A percentile compares a stretch with the other conserved stretches of the same genome.
Conservation (phyloP, 2,888 invertebrate species). For the Lamellibrachia columna region DNA sequence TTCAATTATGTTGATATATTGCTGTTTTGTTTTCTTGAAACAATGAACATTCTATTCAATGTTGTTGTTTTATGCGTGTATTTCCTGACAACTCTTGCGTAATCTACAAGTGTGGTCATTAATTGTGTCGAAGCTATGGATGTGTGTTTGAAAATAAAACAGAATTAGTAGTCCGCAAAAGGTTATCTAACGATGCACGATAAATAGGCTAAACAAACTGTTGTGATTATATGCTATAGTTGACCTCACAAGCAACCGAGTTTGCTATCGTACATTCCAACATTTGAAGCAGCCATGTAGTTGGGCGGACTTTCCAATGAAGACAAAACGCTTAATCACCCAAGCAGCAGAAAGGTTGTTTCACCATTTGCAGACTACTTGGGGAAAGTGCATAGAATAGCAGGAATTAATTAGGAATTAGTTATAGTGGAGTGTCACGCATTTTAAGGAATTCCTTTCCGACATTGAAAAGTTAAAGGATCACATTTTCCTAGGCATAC, state of each 20-base stretch:
- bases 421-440: not conserved
- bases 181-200: not conserved
- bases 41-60: not conserved
- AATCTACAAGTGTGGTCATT: not conserved
- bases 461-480: too few relatives aligned
- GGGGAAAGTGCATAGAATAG: not conserved
- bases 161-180: not conserved
- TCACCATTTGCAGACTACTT: not conserved
- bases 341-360: not conserved
- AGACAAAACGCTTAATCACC: constrained; percentile 1
- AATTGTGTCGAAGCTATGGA: not conserved
- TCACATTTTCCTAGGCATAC: too few relatives aligned
- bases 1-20: too few relatives aligned
- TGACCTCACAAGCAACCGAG: not conserved
- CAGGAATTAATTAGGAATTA: not conserved
- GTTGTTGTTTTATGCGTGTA: not conserved
- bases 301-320: not conserved
- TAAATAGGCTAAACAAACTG: not conserved
- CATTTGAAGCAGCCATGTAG: not conserved
- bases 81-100: not conserved
- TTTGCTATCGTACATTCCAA: not conserved
- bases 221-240: not conserved
- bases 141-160: not conserved
- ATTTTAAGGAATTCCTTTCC: not conserved
- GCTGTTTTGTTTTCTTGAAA: too few relatives aligned